phyloP scores from a whole-genome alignment of 2,113 vertebrate genomes.

The Xiphias gladius region DNA sequence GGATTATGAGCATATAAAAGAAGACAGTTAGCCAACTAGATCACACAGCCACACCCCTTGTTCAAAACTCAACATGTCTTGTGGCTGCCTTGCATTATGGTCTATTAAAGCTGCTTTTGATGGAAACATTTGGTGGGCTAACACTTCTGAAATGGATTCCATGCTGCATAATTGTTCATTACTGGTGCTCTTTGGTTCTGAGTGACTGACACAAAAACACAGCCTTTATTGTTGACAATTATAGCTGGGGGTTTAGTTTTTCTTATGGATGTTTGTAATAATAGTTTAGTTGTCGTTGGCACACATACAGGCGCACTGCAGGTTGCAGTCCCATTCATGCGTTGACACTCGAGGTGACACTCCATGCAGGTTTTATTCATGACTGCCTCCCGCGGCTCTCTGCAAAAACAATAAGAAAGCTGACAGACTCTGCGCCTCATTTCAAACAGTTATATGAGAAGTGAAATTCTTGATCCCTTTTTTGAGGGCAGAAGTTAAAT shows the following conservation, averaged over 20 bases:
- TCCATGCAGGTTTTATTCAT: conserved; percentile 84
- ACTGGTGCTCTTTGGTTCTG: conserved; percentile 4
- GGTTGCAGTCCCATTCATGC: conserved; percentile 84
- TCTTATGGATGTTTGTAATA: neutral
- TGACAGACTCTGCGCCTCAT: conserved; percentile 5
- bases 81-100: conserved; percentile 38
- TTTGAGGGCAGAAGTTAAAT: conserved; percentile 69
- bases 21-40: conserved; percentile 20
- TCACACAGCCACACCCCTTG: conserved; percentile 37
- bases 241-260: neutral
- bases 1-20: conserved; percentile 32
- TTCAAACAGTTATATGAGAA: conserved; percentile 51
- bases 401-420: conserved; percentile 69
- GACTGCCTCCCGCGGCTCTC: conserved; percentile 86
- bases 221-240: neutral
- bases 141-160: conserved; percentile 28
- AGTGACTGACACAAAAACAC: neutral
- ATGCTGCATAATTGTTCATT: conserved; percentile 19
- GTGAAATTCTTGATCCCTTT: conserved; percentile 24
- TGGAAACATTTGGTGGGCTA: conserved; percentile 23
- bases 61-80: conserved; percentile 52
- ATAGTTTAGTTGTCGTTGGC: neutral
- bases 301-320: conserved; percentile 89
- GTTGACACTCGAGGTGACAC: conserved; percentile 90
- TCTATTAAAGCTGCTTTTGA: conserved; percentile 39